Conservation (phyloP, 2,113 vertebrate genomes). For the Prionailurus viverrinus region DNA sequence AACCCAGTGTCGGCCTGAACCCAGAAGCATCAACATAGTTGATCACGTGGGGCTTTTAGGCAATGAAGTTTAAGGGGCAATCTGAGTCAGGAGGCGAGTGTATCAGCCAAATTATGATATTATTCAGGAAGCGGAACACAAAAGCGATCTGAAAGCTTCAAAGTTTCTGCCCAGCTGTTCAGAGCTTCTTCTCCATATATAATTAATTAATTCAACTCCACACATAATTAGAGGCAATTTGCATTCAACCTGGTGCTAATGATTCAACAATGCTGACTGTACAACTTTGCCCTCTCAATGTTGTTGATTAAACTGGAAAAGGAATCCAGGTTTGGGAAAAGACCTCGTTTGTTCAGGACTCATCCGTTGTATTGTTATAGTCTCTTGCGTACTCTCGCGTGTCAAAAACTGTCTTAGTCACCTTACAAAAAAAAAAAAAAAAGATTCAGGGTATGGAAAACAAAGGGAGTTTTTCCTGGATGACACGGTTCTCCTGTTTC, state of each 20-base stretch:
- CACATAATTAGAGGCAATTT: constrained; percentile 64
- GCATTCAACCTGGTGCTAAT: constrained; percentile 44
- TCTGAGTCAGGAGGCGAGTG: background rate
- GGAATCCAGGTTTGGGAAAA: constrained; percentile 17
- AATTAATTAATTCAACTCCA: constrained; percentile 62
- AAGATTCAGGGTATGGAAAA: background rate
- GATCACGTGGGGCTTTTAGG: background rate
- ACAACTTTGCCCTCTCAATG: background rate
- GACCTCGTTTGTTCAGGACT: background rate
- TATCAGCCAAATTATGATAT: constrained; percentile 8
- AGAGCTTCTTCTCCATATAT: constrained; percentile 24
- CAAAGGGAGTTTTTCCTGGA: background rate
- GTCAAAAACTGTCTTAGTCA: background rate
- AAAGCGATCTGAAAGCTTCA: constrained; percentile 9
- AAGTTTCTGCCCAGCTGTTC: constrained; percentile 46
- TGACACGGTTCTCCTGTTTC: background rate
- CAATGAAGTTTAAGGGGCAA: background rate
- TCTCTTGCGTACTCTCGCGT: background rate
- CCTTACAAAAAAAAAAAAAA: background rate
- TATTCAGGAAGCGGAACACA: background rate
- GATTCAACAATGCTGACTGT: background rate
- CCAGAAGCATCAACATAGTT: background rate
- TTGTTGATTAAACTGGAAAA: background rate
- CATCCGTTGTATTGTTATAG: background rate
- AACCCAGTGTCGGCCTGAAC: background rate